A percentile compares a stretch with the other conserved stretches of the same genome.
These are phyloP conservation scores for Procambarus virginalis DNA, from an alignment of 1,140 invertebrate genomes.

Conservation along the genomic window DNA sequence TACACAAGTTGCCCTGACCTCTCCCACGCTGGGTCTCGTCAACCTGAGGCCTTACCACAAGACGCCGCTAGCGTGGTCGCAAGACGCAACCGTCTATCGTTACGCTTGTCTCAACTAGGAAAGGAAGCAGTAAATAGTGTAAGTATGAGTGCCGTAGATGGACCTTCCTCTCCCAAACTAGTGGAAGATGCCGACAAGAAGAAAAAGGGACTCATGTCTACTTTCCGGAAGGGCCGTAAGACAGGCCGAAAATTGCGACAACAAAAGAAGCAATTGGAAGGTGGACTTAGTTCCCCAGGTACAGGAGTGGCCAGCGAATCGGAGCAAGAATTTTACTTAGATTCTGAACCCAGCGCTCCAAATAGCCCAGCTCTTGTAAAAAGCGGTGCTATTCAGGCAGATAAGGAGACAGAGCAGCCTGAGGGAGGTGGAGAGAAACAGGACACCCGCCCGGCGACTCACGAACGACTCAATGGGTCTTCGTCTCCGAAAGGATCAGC, in stretches of 20 bases:
- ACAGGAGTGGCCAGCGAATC: conserved; percentile 31
- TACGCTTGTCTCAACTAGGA: neutral
- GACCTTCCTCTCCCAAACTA: conserved; percentile 11
- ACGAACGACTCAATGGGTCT: conserved; percentile 54
- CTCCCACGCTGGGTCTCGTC: neutral
- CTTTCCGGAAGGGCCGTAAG: conserved; percentile 58
- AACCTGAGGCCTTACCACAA: neutral
- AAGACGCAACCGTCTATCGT: neutral
- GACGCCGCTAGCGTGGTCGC: neutral
- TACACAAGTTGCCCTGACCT: conserved; percentile 54
- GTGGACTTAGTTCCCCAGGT: neutral
- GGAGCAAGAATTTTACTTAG: conserved; percentile 8
- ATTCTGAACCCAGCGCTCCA: conserved; percentile 45
- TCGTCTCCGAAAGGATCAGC: conserved; percentile 2
- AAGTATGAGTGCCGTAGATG: conserved; percentile 35
- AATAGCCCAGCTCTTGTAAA: conserved; percentile 44
- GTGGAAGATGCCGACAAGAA: conserved; percentile 45
- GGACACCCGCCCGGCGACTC: conserved; percentile 37
- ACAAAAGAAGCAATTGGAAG: conserved; percentile 41
- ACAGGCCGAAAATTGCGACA: conserved; percentile 48
- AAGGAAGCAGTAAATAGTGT: neutral
- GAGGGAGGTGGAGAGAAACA: neutral
- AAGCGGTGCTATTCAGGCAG: neutral
- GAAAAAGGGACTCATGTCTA: conserved; percentile 59
- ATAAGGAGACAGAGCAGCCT: neutral